These are phyloP conservation scores for Avahi laniger DNA, from an alignment of 2,797 vertebrate genomes.

Conservation along the genomic window DNA sequence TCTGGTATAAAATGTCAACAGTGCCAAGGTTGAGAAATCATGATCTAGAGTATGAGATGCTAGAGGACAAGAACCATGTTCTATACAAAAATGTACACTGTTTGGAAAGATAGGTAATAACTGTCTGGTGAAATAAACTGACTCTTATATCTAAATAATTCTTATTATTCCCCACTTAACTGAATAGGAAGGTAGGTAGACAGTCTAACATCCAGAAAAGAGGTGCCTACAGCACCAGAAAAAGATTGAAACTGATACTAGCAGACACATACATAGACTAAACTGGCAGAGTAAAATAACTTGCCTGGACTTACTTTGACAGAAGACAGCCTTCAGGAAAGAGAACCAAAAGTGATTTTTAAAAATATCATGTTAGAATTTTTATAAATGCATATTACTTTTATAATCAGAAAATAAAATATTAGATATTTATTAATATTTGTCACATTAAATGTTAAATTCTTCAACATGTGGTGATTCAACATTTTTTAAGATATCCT, in stretches of 20 bases:
- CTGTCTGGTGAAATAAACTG: conserved; percentile 1
- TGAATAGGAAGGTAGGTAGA: not conserved
- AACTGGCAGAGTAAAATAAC: not conserved
- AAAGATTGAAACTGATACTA: not conserved
- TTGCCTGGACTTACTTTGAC: not conserved
- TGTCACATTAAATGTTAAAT: conserved; percentile 10
- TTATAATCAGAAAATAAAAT: not conserved
- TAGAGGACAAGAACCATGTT: not conserved
- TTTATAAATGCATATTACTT: conserved; percentile 15
- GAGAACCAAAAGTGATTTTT: not conserved
- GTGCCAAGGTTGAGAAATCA: not conserved
- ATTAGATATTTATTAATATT: not conserved
- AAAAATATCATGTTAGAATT: not conserved
- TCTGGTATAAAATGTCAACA: not conserved
- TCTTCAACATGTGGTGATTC: not conserved
- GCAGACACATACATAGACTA: not conserved
- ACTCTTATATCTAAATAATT: not conserved
- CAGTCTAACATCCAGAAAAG: not conserved
- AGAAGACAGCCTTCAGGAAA: not conserved
- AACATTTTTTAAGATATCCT: not conserved
- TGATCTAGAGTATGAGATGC: not conserved
- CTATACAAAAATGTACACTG: not conserved
- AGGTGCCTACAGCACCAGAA: not conserved
- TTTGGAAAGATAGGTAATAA: not conserved
- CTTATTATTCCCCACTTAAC: not conserved